These are phyloP conservation scores for Hydropotes inermis DNA, from an alignment of 2,113 vertebrate genomes.

Conservation along the genomic window DNA sequence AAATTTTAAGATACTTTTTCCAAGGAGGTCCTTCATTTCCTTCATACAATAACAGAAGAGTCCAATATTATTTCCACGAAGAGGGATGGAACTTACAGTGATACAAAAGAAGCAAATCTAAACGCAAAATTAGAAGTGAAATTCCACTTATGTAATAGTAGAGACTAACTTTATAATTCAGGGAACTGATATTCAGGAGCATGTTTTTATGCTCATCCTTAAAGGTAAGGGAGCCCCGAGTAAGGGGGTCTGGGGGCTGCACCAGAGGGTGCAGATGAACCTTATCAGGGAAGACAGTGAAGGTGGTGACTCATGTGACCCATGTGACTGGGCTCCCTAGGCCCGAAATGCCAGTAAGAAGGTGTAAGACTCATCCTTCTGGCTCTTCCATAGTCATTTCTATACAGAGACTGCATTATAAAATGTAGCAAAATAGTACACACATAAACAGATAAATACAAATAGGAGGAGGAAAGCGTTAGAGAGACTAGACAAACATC, in stretches of 20 bases:
- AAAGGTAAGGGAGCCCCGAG: background rate
- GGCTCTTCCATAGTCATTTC: background rate
- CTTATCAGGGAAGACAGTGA: background rate
- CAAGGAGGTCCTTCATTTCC: background rate
- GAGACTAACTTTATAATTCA: background rate
- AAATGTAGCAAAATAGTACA: background rate
- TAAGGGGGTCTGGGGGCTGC: background rate
- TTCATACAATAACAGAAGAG: background rate
- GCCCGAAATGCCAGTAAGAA: background rate
- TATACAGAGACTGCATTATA: background rate
- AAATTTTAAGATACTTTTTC: background rate
- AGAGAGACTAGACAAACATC: background rate
- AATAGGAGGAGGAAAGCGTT: background rate
- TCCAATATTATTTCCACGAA: background rate
- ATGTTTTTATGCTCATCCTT: background rate
- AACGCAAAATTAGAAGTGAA: background rate
- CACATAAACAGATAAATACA: background rate
- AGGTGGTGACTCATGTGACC: rapidly evolving
- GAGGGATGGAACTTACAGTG: background rate
- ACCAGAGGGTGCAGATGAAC: background rate
- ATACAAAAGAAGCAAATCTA: slow-evolving; percentile 2
- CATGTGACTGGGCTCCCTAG: too few relatives aligned
- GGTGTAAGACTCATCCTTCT: background rate
- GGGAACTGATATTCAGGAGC: background rate
- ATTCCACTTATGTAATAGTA: background rate